Evolutionary conservation across 2,888 invertebrate genomes (phyloP), one percentile per base, ranked within the genome.

Genomic region (Atherix ibis): DNA sequence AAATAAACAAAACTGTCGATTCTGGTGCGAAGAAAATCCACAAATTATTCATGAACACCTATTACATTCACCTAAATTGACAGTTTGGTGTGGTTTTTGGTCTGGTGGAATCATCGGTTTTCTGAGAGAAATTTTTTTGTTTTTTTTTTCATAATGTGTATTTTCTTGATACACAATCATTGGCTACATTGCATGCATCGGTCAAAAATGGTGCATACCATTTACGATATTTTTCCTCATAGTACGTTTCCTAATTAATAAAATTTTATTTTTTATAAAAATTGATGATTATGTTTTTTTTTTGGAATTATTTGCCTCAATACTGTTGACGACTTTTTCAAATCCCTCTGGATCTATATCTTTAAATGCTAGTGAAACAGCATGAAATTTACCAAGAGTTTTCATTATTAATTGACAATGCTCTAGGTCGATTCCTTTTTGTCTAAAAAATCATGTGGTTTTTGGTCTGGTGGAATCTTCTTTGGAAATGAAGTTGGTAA

Each of bases 81-180:
- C n/a, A n/a, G n/a, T n/a, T n/a, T n/a, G n/a, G n/a, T n/a, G n/a
- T n/a, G n/a, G n/a, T n/a, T n/a, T n/a, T n/a, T n/a, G n/a, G n/a
- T n/a, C n/a, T n/a, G n/a, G n/a, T n/a, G n/a, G n/a, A n/a, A n/a
- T n/a, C n/a, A n/a, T n/a, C n/a, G n/a, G n/a, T n/a, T n/a, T n/a
- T n/a, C n/a, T n/a, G n/a, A n/a, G n/a, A n/a, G n/a, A n/a, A n/a
- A n/a, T n/a, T n/a, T n/a, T n/a, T n/a, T n/a, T n/a, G n/a, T n/a
- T n/a, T n/a, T n/a, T n/a, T n/a, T n/a, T n/a, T n/a, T n/a, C n/a
- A n/a, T n/a, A n/a, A n/a, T n/a, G n/a, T n/a, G n/a, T n/a, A 72
- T 46, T 76, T 73, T 42, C 65, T 71, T 39, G 66, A 59, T 1
- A 78, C 65, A 0, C 79, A 76, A 52, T 80, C 72, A 31, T 67